Conservation (phyloP, 2,888 invertebrate species). For the Leptothorax acervorum region DNA sequence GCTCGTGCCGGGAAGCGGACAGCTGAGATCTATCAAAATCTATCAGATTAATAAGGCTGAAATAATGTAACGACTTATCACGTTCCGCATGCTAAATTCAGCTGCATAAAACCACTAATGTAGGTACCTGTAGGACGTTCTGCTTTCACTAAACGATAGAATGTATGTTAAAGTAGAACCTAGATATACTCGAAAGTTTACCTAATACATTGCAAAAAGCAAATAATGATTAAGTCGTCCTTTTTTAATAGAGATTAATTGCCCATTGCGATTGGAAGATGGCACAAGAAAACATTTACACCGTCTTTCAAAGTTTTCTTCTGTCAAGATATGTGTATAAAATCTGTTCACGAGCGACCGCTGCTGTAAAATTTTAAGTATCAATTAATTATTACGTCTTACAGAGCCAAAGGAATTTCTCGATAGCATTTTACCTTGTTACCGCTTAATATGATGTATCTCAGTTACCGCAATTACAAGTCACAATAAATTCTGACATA, state of each 20-base stretch:
- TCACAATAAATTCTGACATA: constrained; percentile 21
- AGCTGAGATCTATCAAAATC: constrained; percentile 20
- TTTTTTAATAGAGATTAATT: neutral
- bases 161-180: constrained; percentile 12
- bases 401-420: neutral
- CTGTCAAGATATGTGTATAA: neutral
- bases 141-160: constrained; percentile 49
- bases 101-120: constrained; percentile 13
- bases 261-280: neutral
- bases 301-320: neutral
- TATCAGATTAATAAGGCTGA: constrained; percentile 29
- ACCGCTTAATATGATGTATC: constrained; percentile 16
- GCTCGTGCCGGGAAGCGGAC: constrained; percentile 29
- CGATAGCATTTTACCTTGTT: constrained; percentile 14
- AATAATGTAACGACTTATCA: constrained; percentile 35
- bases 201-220: neutral
- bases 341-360: neutral
- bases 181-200: constrained; percentile 11
- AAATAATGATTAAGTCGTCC: neutral
- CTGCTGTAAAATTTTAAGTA: constrained; percentile 17
- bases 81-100: constrained; percentile 37
- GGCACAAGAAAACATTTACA: neutral
- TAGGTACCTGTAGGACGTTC: constrained; percentile 36
- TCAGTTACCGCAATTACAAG: constrained; percentile 7
- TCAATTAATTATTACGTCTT: constrained; percentile 18